Base-by-base conservation (phyloP, 1,140 invertebrate genomes). In the Colletes latitarsis region DNA sequence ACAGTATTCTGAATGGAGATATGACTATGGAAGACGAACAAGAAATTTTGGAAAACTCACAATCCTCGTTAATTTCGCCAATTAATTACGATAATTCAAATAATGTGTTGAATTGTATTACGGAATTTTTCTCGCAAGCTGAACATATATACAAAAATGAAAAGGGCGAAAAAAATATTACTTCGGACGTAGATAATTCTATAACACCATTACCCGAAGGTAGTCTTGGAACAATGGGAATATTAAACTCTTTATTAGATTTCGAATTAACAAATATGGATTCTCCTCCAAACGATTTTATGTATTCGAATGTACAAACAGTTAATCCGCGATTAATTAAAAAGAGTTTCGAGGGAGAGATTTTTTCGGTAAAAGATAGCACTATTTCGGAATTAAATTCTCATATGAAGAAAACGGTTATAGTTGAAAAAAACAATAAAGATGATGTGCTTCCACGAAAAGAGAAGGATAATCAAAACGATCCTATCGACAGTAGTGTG, bases 261-360 rank as follows among this genome's bases (percentile, higher is more conserved):
- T 87, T 87, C 60, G 74, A 85, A 71, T 81, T 87, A 62, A 82
- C 79, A 39, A 82, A 69, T 53, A 82, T 88, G 55, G 81, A 84
- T 68, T 86, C 68, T 17, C 75, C 79, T 15, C 70, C 76, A 3
- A 82, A 73, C 30, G 83, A 89, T 64, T 84, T 77, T 19, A 68
- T 83, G 19, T 86, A 82, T n/a, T 82, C 84, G 6, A 83, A 75
- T 52, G 77, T 82, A 21, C 78, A 84, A 21, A 55, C 76, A 57
- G 81, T 88, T 15, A 82, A 89, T 60, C 84, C 88, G 3, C 73
- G 82, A 30, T 57, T 88, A 10, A 82, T 82, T 17, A 77, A 79
- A 57, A 87, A 87, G 46, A 66, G 62, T 52, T 63, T 74, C 4
- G 69, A 77, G 39, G 60, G 74, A 1, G 75, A 78, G 43, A 67